Conservation (phyloP, 2,888 invertebrate genomes). For the Hyppa rectilinea region DNA sequence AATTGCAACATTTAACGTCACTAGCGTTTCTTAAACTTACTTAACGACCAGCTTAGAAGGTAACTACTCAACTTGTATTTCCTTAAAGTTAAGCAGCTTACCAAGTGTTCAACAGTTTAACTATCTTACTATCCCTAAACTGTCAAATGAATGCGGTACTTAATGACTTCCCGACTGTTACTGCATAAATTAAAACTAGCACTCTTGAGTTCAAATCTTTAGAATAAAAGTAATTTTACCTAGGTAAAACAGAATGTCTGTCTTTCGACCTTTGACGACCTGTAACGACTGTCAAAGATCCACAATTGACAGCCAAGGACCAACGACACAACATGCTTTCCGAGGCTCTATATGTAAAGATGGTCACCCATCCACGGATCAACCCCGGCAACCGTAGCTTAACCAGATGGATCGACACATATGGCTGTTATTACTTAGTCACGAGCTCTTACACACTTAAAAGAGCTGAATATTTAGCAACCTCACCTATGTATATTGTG, state of each 20-base stretch:
- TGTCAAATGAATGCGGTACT: slow-evolving; percentile 4
- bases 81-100: slow-evolving; percentile 43
- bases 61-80: slow-evolving; percentile 26
- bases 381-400: too few relatives aligned
- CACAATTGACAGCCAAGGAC: too few relatives aligned
- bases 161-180: not conserved
- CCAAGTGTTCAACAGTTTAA: not conserved
- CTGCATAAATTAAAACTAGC: not conserved
- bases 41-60: slow-evolving; percentile 27
- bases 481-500: slow-evolving; percentile 25
- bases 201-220: not conserved
- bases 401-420: too few relatives aligned
- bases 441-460: too few relatives aligned
- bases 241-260: too few relatives aligned
- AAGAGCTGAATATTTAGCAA: slow-evolving; percentile 23
- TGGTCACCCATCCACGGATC: too few relatives aligned
- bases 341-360: too few relatives aligned
- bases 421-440: too few relatives aligned
- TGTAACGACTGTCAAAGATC: too few relatives aligned
- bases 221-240: too few relatives aligned
- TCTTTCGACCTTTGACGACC: too few relatives aligned
- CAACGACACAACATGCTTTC: too few relatives aligned
- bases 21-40: slow-evolving; percentile 40
- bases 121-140: slow-evolving; percentile 20
- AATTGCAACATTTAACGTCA: slow-evolving; percentile 24